A percentile compares a stretch with the other conserved stretches of the same genome.
phyloP scores from a whole-genome alignment of 2,797 vertebrate species.

The Enteromius thamalakanensis region DNA sequence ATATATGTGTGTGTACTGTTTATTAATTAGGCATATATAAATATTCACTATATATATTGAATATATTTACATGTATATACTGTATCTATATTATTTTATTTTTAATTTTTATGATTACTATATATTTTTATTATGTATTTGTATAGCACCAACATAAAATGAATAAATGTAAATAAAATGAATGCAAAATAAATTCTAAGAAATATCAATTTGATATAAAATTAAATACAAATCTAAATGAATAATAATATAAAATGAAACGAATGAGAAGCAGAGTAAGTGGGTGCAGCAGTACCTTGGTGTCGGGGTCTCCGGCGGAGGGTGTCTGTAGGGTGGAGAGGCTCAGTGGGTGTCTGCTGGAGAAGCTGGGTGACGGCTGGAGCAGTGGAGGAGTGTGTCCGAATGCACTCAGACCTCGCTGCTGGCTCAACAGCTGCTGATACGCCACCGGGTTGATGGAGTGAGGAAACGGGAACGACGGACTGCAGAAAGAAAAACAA shows the following conservation, averaged over 20 bases:
- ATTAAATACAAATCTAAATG: neutral
- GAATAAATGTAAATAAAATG: too few species aligned
- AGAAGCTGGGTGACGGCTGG: conserved; percentile 84
- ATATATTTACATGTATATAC: too few species aligned
- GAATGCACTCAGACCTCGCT: conserved; percentile 88
- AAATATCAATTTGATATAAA: neutral
- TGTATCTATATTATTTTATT: too few species aligned
- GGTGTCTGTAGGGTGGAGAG: conserved; percentile 70
- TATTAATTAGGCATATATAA: too few species aligned
- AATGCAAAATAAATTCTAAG: neutral
- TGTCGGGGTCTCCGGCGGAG: conserved; percentile 65
- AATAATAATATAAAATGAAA: neutral
- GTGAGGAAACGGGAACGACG: conserved; percentile 90
- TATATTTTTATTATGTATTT: neutral
- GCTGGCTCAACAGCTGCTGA: conserved; percentile 91
- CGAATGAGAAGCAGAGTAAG: neutral
- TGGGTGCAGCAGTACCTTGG: conserved; percentile 63
- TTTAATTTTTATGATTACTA: too few species aligned
- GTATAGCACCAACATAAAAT: neutral
- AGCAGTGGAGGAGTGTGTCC: conserved; percentile 89
- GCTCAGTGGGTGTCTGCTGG: conserved; percentile 76
- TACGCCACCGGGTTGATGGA: conserved; percentile 89
- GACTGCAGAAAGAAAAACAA: conserved; percentile 75
- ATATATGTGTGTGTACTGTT: too few species aligned
- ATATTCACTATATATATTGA: too few species aligned